Percentiles rank a stretch among this genome's conserved stretches.
These are phyloP conservation scores for Rhabdomys pumilio DNA, from an alignment of 2,797 vertebrate species.

Conservation along the genomic window DNA sequence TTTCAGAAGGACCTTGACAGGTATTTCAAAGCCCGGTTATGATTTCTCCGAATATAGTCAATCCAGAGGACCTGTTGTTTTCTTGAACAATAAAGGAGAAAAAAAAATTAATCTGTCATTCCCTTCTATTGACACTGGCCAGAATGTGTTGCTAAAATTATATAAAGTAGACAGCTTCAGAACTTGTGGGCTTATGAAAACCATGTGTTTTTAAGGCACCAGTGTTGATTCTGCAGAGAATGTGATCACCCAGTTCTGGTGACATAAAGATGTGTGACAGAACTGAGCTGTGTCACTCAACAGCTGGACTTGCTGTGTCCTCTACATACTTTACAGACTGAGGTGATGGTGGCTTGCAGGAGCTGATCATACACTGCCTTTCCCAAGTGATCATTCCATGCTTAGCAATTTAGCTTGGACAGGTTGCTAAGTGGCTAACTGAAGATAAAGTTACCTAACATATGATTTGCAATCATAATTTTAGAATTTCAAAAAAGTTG, in stretches of 20 bases:
- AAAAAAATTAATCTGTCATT: conserved; percentile 72
- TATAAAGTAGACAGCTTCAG: conserved; percentile 63
- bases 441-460: conserved; percentile 49
- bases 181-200: conserved; percentile 68
- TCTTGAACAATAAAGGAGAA: conserved; percentile 71
- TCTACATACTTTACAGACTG: neutral
- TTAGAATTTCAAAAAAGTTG: conserved; percentile 39
- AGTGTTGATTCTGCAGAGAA: conserved; percentile 47
- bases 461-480: conserved; percentile 28
- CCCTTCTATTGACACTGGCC: conserved; percentile 73
- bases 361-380: neutral
- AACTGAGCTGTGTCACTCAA: conserved; percentile 20
- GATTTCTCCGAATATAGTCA: conserved; percentile 78
- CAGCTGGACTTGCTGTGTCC: conserved; percentile 39
- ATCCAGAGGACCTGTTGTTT: conserved; percentile 67
- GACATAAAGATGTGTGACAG: conserved; percentile 39
- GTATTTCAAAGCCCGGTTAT: conserved; percentile 57
- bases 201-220: conserved; percentile 59
- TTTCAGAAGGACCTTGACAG: conserved; percentile 36
- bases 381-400: conserved; percentile 44
- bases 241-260: conserved; percentile 18
- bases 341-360: conserved; percentile 1
- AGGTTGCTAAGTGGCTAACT: neutral
- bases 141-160: conserved; percentile 79
- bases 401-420: conserved; percentile 51